Percentiles rank a stretch among this genome's conserved stretches.
Evolutionary conservation across 2,113 vertebrate species (phyloP).

Genomic region (Petaurus breviceps): DNA sequence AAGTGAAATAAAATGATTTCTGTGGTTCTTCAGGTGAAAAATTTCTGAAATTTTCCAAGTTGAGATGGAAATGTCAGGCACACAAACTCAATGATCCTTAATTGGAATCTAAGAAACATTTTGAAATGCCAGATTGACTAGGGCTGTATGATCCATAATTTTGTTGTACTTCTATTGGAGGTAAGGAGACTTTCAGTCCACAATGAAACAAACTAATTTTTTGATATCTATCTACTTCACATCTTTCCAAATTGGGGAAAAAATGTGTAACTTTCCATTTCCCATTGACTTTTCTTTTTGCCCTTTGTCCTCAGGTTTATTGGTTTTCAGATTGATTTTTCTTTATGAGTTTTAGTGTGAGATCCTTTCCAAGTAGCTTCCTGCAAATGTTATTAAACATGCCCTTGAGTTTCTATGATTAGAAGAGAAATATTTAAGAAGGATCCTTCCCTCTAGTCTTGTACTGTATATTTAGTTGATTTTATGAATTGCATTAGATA

Average conservation of each 20-base stretch:
- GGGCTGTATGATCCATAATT: neutral
- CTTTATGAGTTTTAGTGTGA: neutral
- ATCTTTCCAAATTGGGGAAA: neutral
- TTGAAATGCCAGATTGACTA: neutral
- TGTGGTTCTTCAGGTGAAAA: neutral
- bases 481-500: neutral
- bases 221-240: neutral
- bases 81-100: neutral
- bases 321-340: conserved; percentile 14
- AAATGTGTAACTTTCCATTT: neutral
- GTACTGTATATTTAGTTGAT: neutral
- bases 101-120: neutral
- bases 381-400: conserved; percentile 39
- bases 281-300: neutral
- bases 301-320: neutral
- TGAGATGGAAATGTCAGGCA: neutral
- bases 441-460: neutral
- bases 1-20: neutral
- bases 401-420: neutral
- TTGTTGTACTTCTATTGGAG: neutral
- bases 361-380: neutral
- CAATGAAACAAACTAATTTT: neutral
- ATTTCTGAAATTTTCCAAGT: neutral
- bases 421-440: conserved; percentile 51
- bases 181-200: neutral